Percentiles rank a stretch among this genome's conserved stretches.
Evolutionary conservation across 2,113 vertebrate genomes (phyloP).

Genomic region (Xyrauchen texanus): DNA sequence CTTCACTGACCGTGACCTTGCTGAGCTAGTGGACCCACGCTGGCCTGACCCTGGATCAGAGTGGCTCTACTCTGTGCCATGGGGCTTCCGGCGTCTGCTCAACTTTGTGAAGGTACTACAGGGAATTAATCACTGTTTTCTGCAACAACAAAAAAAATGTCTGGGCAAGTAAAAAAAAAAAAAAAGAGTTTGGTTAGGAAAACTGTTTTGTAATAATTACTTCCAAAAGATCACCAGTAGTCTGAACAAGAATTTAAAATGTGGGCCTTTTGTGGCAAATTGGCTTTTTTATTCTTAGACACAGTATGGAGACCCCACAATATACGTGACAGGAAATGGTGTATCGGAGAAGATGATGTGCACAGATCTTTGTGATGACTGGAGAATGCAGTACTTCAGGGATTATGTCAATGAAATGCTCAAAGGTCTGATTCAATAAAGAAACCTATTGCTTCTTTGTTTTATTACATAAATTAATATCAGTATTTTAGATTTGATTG

Average conservation of each 20-base stretch:
- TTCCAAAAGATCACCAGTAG: neutral
- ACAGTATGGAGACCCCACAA: constrained; percentile 84
- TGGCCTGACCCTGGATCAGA: constrained; percentile 84
- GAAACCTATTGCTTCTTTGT: neutral
- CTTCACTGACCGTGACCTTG: constrained; percentile 79
- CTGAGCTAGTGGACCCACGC: constrained; percentile 83
- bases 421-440: constrained; percentile 77
- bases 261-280: neutral
- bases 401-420: constrained; percentile 91
- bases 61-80: constrained; percentile 79
- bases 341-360: constrained; percentile 80
- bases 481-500: too few species aligned
- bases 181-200: too few species aligned
- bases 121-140: neutral
- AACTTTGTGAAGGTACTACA: constrained; percentile 86
- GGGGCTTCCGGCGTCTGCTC: constrained; percentile 81
- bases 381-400: constrained; percentile 86
- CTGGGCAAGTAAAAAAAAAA: too few species aligned
- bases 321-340: constrained; percentile 90
- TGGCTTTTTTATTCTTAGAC: constrained; percentile 68
- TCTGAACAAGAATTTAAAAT: neutral
- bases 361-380: constrained; percentile 84
- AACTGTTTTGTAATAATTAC: neutral
- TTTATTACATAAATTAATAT: neutral
- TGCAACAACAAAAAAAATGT: too few species aligned